These are phyloP conservation scores for Sthenelais limicola DNA, from an alignment of 2,888 invertebrate genomes.

Conservation along the genomic window DNA sequence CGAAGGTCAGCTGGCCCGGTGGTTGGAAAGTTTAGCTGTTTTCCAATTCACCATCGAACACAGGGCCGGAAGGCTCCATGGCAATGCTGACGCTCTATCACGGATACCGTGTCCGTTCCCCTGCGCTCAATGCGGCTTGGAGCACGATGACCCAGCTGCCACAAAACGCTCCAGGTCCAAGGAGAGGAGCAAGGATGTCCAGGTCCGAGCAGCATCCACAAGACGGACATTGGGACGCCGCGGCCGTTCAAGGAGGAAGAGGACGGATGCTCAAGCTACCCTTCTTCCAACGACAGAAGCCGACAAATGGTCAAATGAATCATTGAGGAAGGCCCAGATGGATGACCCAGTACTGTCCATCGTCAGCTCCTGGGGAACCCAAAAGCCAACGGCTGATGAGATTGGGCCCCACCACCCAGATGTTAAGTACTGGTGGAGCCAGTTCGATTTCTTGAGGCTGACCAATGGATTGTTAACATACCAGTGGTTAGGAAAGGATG, in stretches of 20 bases:
- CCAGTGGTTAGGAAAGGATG: background rate
- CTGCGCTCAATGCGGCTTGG: slow-evolving; percentile 8
- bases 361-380: background rate
- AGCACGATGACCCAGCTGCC: background rate
- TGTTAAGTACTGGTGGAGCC: background rate
- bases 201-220: background rate
- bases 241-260: too few species aligned
- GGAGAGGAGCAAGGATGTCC: background rate
- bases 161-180: background rate
- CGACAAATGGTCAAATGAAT: background rate
- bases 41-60: slow-evolving; percentile 18
- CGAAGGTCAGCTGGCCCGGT: background rate
- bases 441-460: background rate
- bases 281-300: background rate
- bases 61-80: background rate
- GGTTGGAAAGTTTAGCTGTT: slow-evolving; percentile 11
- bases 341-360: background rate
- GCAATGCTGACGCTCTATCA: slow-evolving; percentile 16
- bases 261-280: too few species aligned
- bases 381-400: background rate
- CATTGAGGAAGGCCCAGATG: background rate
- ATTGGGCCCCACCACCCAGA: background rate
- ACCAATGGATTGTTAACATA: background rate
- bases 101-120: slow-evolving; percentile 2
- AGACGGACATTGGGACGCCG: background rate